Conservation (phyloP, 2,797 vertebrate species). For the Parambassis ranga region DNA sequence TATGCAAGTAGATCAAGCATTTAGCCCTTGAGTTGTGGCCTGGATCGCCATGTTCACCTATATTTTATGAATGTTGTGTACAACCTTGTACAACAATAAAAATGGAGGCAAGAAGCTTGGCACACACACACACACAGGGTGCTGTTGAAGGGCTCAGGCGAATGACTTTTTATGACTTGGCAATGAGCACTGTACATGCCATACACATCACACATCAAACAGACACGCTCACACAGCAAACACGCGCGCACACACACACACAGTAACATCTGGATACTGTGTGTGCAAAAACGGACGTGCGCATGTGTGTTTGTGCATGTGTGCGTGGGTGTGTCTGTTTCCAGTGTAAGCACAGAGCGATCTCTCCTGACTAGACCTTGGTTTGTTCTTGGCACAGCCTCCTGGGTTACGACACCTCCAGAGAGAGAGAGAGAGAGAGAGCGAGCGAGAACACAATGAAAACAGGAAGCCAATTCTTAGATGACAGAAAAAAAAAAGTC, state of each 20-base stretch:
- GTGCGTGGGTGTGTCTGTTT: slow-evolving; percentile 36
- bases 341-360: slow-evolving; percentile 52
- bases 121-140: slow-evolving; percentile 13
- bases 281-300: slow-evolving; percentile 31
- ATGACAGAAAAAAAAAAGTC: slow-evolving; percentile 62
- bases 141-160: slow-evolving; percentile 38
- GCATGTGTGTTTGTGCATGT: slow-evolving; percentile 8
- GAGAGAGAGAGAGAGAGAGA: slow-evolving; percentile 52
- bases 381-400: slow-evolving; percentile 69
- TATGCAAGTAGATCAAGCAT: slow-evolving; percentile 25
- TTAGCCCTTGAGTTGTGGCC: neutral
- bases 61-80: slow-evolving; percentile 27
- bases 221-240: slow-evolving; percentile 11
- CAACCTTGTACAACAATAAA: slow-evolving; percentile 29
- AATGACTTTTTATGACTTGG: slow-evolving; percentile 68
- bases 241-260: slow-evolving; percentile 6
- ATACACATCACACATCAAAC: slow-evolving; percentile 69
- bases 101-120: slow-evolving; percentile 7
- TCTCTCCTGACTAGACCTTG: slow-evolving; percentile 62
- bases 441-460: slow-evolving; percentile 70
- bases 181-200: slow-evolving; percentile 60
- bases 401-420: slow-evolving; percentile 72
- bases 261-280: slow-evolving; percentile 66
- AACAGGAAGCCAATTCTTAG: slow-evolving; percentile 83
- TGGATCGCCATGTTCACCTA: slow-evolving; percentile 6